Conservation (phyloP, 2,888 invertebrate species). For the Terebella lapidaria region DNA sequence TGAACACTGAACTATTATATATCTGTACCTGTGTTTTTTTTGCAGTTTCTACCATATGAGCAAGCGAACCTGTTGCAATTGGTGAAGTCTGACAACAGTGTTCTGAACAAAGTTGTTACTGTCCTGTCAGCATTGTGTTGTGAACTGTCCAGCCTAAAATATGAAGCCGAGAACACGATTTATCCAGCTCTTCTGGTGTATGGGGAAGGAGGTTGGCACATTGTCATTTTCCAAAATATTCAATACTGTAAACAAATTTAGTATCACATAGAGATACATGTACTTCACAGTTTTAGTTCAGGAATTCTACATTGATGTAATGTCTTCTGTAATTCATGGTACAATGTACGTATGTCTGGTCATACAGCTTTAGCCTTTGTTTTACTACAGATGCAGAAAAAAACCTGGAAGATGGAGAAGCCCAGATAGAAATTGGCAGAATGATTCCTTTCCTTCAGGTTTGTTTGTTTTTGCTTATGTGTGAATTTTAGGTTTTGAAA, state of each 20-base stretch:
- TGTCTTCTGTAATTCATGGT: too few relatives aligned
- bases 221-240: neutral
- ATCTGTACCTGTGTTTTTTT: too few relatives aligned
- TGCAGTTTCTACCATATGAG: conserved; percentile 60
- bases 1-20: too few relatives aligned
- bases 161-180: conserved; percentile 63
- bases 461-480: too few relatives aligned
- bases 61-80: conserved; percentile 65
- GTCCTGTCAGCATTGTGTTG: conserved; percentile 74
- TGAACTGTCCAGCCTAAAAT: conserved; percentile 68
- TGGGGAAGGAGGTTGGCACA: conserved; percentile 63
- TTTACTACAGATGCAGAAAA: neutral
- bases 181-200: conserved; percentile 64
- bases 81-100: conserved; percentile 76
- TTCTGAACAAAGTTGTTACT: conserved; percentile 66
- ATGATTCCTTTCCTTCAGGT: conserved; percentile 57
- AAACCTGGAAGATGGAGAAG: conserved; percentile 53
- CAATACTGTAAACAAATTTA: too few relatives aligned
- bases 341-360: too few relatives aligned
- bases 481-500: too few relatives aligned
- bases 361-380: too few relatives aligned
- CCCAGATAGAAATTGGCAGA: conserved; percentile 55
- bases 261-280: too few relatives aligned
- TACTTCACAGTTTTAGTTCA: too few relatives aligned
- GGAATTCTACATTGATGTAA: too few relatives aligned